Evolutionary conservation across 2,797 vertebrate species (phyloP).

Genomic region (Anas bahamensis): DNA sequence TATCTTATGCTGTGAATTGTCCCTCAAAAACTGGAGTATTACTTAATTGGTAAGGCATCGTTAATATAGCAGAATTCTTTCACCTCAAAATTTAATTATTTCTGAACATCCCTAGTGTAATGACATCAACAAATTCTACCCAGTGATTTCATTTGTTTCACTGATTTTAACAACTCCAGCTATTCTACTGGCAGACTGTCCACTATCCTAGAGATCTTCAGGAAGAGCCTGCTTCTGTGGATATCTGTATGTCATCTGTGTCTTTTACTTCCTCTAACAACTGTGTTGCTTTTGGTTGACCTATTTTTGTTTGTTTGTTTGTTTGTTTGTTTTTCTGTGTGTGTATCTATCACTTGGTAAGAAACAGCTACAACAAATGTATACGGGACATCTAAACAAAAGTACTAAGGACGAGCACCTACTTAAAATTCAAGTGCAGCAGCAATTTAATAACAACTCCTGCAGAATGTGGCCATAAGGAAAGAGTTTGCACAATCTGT

Average conservation of each 20-base stretch:
- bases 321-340: background rate
- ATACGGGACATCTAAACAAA: background rate
- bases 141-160: conserved; percentile 22
- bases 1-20: background rate
- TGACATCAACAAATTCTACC: background rate
- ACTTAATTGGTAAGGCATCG: background rate
- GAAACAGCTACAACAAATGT: background rate
- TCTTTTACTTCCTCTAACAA: background rate
- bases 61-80: background rate
- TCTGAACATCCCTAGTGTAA: background rate
- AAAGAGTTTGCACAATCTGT: conserved; percentile 82
- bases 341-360: background rate
- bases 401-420: background rate
- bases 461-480: conserved; percentile 82
- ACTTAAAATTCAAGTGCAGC: conserved; percentile 76
- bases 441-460: conserved; percentile 72
- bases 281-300: background rate
- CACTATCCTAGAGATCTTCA: background rate
- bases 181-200: background rate
- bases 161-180: conserved; percentile 32
- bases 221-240: background rate
- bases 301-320: background rate
- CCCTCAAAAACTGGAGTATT: background rate
- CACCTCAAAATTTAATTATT: background rate
- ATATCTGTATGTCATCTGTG: background rate